Conservation (phyloP, 1,140 invertebrate species). For the Panagrolaimus sp. region DNA sequence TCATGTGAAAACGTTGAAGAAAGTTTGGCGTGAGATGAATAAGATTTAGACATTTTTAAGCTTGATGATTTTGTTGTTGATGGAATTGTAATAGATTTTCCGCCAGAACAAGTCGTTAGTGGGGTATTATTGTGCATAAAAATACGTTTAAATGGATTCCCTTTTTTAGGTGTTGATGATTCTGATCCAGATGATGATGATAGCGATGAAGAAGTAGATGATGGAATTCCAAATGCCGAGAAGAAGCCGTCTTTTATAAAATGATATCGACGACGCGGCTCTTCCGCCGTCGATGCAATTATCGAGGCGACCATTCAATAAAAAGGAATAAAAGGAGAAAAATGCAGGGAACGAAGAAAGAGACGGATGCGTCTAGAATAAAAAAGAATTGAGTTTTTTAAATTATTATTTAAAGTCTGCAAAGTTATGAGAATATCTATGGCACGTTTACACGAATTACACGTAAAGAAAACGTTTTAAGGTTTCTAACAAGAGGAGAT, state of each 20-base stretch:
- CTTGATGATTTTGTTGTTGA: conserved; percentile 4
- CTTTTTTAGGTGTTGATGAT: neutral
- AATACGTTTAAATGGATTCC: conserved; percentile 1
- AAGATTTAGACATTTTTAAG: conserved; percentile 6
- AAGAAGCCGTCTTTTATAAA: conserved; percentile 11
- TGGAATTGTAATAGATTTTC: neutral
- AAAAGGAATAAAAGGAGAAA: neutral
- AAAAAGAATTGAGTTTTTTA: too few relatives aligned
- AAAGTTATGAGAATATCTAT: too few relatives aligned
- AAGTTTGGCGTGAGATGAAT: conserved; percentile 3
- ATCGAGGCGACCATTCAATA: conserved; percentile 12
- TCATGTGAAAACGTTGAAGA: neutral
- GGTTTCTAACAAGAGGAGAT: too few relatives aligned
- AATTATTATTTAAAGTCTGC: too few relatives aligned
- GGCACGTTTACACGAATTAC: too few relatives aligned
- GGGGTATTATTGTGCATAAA: neutral
- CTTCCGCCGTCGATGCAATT: neutral
- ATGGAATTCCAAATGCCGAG: neutral
- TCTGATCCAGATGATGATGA: neutral
- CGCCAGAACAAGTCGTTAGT: neutral
- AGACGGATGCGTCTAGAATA: too few relatives aligned
- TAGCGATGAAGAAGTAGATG: neutral
- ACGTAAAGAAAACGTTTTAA: too few relatives aligned
- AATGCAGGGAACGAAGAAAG: too few relatives aligned
- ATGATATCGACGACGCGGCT: conserved; percentile 10